Evolutionary conservation across 2,797 vertebrate genomes (phyloP).

Genomic region (Lagocephalus sceleratus): DNA sequence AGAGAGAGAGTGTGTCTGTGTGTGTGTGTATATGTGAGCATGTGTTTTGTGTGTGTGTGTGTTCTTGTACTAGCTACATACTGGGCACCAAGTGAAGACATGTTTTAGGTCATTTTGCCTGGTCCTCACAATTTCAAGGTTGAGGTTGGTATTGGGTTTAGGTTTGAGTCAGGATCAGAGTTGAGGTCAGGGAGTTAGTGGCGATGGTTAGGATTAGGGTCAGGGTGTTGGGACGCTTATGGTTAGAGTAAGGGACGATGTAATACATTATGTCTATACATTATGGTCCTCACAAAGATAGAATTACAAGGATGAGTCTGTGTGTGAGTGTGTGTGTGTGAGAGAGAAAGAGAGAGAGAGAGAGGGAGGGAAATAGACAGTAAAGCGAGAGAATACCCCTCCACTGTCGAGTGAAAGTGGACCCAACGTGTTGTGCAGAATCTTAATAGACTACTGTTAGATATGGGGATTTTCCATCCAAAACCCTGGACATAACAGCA

Average conservation of each 20-base stretch:
- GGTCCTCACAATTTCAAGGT: no score
- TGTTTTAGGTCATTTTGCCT: no score
- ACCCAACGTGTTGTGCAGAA: conserved; percentile 61
- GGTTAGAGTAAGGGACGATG: no score
- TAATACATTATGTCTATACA: no score
- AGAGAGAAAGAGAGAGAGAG: conserved; percentile 3
- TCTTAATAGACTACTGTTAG: conserved; percentile 70
- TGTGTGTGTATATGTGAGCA: conserved; percentile 6
- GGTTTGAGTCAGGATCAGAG: no score
- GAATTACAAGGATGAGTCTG: conserved; percentile 6
- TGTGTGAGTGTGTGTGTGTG: conserved; percentile 5
- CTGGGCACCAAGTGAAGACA: no score
- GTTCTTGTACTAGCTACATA: no score
- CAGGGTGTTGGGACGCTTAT: no score
- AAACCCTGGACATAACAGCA: conserved; percentile 38
- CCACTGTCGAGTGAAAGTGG: conserved; percentile 54
- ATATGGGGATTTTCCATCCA: conserved; percentile 72
- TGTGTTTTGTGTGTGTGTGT: conserved; percentile 5
- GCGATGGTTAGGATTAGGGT: no score
- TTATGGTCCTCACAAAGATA: no score
- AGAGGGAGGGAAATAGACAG: conserved; percentile 13
- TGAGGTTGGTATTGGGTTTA: no score
- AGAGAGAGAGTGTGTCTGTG: conserved; percentile 6
- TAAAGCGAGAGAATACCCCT: conserved; percentile 39
- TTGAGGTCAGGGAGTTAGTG: no score